Evolutionary conservation across 2,888 invertebrate genomes (phyloP).

Genomic region (Microchrysa polita): DNA sequence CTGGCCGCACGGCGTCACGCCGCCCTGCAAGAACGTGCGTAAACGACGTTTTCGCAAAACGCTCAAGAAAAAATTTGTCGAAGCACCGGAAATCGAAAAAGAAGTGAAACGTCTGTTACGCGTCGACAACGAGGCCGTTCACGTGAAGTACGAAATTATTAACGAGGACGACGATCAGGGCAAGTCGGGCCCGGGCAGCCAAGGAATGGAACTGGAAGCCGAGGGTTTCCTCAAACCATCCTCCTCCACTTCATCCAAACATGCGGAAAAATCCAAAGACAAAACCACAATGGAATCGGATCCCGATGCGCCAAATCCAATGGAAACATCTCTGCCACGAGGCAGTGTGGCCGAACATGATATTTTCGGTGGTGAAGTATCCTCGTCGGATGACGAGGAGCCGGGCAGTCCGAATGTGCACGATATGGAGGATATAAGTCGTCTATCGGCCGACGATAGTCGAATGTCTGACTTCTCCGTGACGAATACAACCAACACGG

Average conservation of each 20-base stretch:
- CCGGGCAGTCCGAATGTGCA: conserved; percentile 73
- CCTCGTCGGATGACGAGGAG: conserved; percentile 86
- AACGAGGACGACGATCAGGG: conserved; percentile 82
- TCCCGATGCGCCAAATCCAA: conserved; percentile 55
- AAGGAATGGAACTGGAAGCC: conserved; percentile 43
- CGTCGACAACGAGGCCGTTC: conserved; percentile 91
- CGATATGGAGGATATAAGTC: conserved; percentile 82
- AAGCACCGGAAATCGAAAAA: conserved; percentile 97
- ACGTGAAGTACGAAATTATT: conserved; percentile 88
- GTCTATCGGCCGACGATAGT: conserved; percentile 78
- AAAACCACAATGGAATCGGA: conserved; percentile 30
- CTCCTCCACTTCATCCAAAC: conserved; percentile 59
- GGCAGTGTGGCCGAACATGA: conserved; percentile 76
- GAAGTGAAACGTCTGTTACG: conserved; percentile 93
- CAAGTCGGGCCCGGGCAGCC: conserved; percentile 43
- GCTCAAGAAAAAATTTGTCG: conserved; percentile 94
- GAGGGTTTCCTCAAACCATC: conserved; percentile 57
- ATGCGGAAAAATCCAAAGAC: conserved; percentile 60
- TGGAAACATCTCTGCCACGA: conserved; percentile 56
- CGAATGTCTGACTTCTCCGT: conserved; percentile 74
- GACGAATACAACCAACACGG: conserved; percentile 50
- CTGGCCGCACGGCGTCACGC: conserved; percentile 95
- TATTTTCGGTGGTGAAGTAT: conserved; percentile 92
- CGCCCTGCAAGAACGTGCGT: conserved; percentile 94
- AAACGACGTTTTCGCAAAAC: conserved; percentile 93